phyloP scores from a whole-genome alignment of 2,888 invertebrate genomes.

The Nymphalis urticae region DNA sequence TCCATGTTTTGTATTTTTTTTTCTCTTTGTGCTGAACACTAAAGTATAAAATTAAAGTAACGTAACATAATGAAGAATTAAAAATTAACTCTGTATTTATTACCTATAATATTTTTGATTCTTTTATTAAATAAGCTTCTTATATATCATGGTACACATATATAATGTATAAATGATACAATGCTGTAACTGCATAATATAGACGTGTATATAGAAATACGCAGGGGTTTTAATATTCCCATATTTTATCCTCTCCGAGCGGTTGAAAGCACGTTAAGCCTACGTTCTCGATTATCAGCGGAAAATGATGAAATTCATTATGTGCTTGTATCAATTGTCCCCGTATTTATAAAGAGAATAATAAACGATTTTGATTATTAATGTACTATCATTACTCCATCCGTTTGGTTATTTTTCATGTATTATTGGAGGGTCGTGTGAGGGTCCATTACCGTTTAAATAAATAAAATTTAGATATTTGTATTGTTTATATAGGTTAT shows the following conservation, averaged over 20 bases:
- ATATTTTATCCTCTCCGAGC: constrained; percentile 25
- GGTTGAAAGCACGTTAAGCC: constrained; percentile 24
- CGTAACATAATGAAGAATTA: too few relatives aligned
- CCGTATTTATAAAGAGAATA: constrained; percentile 17
- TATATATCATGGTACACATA: too few relatives aligned
- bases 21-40: too few relatives aligned
- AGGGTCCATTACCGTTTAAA: too few relatives aligned
- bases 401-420: not conserved
- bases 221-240: constrained; percentile 27
- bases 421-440: not conserved
- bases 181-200: constrained; percentile 24
- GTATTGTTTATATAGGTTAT: too few relatives aligned
- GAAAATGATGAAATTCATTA: constrained; percentile 34
- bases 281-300: constrained; percentile 26
- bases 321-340: constrained; percentile 29
- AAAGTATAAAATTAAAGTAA: too few relatives aligned
- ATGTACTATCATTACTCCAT: not conserved
- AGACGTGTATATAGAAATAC: constrained; percentile 10
- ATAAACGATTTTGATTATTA: constrained; percentile 17
- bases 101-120: too few relatives aligned
- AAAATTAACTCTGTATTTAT: too few relatives aligned
- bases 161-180: constrained; percentile 11
- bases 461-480: too few relatives aligned
- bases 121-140: too few relatives aligned
- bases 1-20: too few relatives aligned